These are phyloP conservation scores for Drosophila percnosoma DNA, from an alignment of 2,888 invertebrate species.

Conservation along the genomic window DNA sequence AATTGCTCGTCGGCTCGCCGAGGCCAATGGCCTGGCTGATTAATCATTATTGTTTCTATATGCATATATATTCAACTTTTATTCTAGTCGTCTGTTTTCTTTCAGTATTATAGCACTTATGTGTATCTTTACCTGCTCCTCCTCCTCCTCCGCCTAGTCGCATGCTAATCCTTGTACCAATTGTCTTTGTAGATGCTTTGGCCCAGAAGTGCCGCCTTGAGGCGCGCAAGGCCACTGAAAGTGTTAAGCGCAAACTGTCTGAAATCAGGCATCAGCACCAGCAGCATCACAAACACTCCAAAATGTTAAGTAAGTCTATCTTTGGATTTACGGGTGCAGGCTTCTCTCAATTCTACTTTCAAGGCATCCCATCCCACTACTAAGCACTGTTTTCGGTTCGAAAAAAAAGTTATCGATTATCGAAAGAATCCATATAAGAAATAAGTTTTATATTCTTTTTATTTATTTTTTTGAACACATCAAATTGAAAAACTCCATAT, in stretches of 20 bases:
- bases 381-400: background rate
- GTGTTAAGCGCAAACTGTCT: conserved; percentile 57
- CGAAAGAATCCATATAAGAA: background rate
- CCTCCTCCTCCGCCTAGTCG: background rate
- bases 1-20: conserved; percentile 82
- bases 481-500: background rate
- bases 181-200: conserved; percentile 67
- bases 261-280: conserved; percentile 40
- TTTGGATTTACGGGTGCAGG: conserved; percentile 52
- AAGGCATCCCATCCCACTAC: background rate
- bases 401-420: background rate
- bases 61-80: conserved; percentile 34
- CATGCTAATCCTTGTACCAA: conserved; percentile 19
- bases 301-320: conserved; percentile 59
- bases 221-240: conserved; percentile 54
- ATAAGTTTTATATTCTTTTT: background rate
- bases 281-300: conserved; percentile 54
- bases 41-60: conserved; percentile 19
- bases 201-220: conserved; percentile 50
- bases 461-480: background rate
- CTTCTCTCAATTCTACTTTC: conserved; percentile 9
- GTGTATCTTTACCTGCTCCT: conserved; percentile 7
- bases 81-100: conserved; percentile 72
- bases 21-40: conserved; percentile 77
- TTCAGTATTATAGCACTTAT: conserved; percentile 65